Conservation (phyloP, 2,888 invertebrate species). For the Drosophila monieri region DNA sequence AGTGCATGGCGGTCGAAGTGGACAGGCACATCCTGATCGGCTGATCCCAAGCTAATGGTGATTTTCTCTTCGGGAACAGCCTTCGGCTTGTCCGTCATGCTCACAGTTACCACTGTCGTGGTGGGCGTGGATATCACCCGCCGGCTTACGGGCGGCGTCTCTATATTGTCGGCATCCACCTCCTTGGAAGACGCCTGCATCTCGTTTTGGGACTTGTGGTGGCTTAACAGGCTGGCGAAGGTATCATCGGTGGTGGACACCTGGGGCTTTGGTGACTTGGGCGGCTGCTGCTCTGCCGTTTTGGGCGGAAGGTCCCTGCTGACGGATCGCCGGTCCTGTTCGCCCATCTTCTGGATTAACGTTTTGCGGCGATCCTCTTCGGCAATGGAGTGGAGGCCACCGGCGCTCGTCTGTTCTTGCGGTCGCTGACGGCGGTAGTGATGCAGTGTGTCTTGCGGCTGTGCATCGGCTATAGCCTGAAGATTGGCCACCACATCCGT, state of each 20-base stretch:
- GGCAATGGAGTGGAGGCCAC: constrained; percentile 86
- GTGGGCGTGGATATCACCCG: constrained; percentile 83
- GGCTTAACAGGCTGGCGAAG: constrained; percentile 69
- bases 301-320: constrained; percentile 60
- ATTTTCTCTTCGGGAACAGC: constrained; percentile 38
- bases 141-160: constrained; percentile 93
- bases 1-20: constrained; percentile 94
- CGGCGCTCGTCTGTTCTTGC: constrained; percentile 83
- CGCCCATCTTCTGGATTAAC: constrained; percentile 86
- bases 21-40: constrained; percentile 85
- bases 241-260: constrained; percentile 63
- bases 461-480: constrained; percentile 90
- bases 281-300: constrained; percentile 29
- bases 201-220: constrained; percentile 77
- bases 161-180: constrained; percentile 95
- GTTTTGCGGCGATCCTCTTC: constrained; percentile 87
- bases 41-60: neutral
- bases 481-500: constrained; percentile 93
- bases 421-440: constrained; percentile 86
- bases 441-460: constrained; percentile 85
- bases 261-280: constrained; percentile 44
- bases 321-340: constrained; percentile 84
- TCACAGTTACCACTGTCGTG: constrained; percentile 77
- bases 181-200: constrained; percentile 87
- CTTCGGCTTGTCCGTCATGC: constrained; percentile 63